Evolutionary conservation across 2,113 vertebrate species (phyloP).

Genomic region (Panthera uncia): DNA sequence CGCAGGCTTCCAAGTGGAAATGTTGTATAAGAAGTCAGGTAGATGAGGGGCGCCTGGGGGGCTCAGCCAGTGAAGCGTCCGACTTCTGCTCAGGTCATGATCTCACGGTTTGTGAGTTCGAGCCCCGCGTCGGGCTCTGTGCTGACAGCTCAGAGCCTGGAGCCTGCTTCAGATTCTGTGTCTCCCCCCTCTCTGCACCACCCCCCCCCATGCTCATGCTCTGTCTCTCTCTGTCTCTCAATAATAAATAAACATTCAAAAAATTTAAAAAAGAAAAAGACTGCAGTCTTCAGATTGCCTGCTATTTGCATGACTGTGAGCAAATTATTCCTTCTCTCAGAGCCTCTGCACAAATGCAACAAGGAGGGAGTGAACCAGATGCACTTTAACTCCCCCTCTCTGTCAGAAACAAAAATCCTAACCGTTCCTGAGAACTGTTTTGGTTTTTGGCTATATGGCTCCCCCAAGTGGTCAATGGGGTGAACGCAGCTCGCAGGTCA

Average conservation of each 20-base stretch:
- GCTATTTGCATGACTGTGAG: not conserved
- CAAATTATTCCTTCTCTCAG: not conserved
- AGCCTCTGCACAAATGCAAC: not conserved
- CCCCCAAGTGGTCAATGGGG: constrained; percentile 36
- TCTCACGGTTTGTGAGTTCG: too few species aligned
- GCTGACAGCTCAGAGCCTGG: too few species aligned
- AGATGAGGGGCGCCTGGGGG: not conserved
- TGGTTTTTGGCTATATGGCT: not conserved
- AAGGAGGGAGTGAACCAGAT: not conserved
- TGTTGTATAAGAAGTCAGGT: not conserved
- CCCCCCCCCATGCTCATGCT: too few species aligned
- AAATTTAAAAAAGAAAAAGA: not conserved
- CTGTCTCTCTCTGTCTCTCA: too few species aligned
- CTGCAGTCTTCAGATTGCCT: not conserved
- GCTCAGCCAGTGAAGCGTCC: too few species aligned
- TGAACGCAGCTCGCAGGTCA: not conserved
- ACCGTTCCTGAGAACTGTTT: not conserved
- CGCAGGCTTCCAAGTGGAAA: not conserved
- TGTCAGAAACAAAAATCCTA: not conserved
- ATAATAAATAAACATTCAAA: too few species aligned
- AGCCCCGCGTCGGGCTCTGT: too few species aligned
- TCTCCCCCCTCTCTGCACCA: too few species aligned
- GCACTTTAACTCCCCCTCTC: not conserved
- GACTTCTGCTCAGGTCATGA: too few species aligned
- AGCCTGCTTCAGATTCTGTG: too few species aligned